These are phyloP conservation scores for Austrolebias charrua DNA, from an alignment of 2,797 vertebrate genomes.

Conservation along the genomic window DNA sequence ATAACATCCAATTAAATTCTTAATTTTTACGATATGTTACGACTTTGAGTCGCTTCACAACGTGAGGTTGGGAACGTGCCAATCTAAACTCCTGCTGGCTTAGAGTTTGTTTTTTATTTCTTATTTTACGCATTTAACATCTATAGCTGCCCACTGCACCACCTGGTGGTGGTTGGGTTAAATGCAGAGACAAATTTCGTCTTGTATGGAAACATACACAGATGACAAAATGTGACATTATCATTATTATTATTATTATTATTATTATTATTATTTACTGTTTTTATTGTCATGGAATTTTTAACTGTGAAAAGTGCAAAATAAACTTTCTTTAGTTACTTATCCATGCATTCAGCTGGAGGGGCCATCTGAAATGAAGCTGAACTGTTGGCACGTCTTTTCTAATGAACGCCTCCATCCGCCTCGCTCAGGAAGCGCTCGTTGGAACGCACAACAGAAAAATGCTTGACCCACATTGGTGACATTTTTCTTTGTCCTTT, in stretches of 20 bases:
- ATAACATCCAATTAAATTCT: too few relatives aligned
- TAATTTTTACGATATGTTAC: neutral
- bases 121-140: too few relatives aligned
- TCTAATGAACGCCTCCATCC: slow-evolving; percentile 56
- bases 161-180: too few relatives aligned
- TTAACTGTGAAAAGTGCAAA: too few relatives aligned
- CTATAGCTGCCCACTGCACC: too few relatives aligned
- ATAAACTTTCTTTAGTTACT: too few relatives aligned
- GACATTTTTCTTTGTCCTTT: slow-evolving; percentile 39
- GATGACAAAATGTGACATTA: too few relatives aligned
- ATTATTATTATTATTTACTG: too few relatives aligned
- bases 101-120: neutral
- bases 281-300: too few relatives aligned
- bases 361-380: neutral
- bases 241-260: too few relatives aligned
- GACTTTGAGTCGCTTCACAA: neutral
- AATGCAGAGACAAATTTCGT: too few relatives aligned
- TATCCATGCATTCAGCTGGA: neutral
- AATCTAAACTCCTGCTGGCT: neutral
- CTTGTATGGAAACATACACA: too few relatives aligned
- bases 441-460: slow-evolving; percentile 49
- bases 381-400: slow-evolving; percentile 52
- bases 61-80: neutral
- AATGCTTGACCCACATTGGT: slow-evolving; percentile 63
- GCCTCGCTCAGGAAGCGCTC: slow-evolving; percentile 58